Evolutionary conservation across 2,797 vertebrate species (phyloP), one percentile per base, ranked within the genome.

Genomic region (Phoebastria nigripes): DNA sequence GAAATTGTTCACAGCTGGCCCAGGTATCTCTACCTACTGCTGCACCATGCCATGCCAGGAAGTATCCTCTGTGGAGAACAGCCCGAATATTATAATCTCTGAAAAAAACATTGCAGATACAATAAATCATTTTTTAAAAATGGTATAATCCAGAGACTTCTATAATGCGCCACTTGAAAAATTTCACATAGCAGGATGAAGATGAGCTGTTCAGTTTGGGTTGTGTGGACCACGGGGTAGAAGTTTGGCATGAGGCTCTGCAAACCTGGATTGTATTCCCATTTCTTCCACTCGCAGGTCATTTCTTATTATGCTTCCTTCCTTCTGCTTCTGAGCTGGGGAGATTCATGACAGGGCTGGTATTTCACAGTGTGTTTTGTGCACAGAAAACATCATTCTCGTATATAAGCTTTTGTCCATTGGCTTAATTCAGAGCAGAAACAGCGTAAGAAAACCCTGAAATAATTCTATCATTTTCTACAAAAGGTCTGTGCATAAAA

Each of bases 161-260:
- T 10, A 4, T 31, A 72, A 69, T 4, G 4, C 0, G 0, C 33
- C 11, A 3, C 25, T 61, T 44, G 49, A 84, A 91, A 55, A 26
- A 41, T 44, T 76, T 91, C 58, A 49, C 4, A 2, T 7, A 12
- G 42, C 16, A 82, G 46, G 29, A 67, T 61, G 51, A 83, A 84
- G 67, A n/a, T 25, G 28, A 66, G 20, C 24, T 44, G 78, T 56
- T 91, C 29, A 22, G 39, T 61, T 59, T 46, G 33, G 28, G n/a
- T 42, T 63, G 19, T 63, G 44, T 24, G 35, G 42, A 72, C 35
- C 19, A 78, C 12, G 7, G 20, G 8, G 14, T 11, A 55, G 46
- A 69, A 70, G 44, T 54, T 15, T 77, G 42, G 14, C 16, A 24
- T 29, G 20, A 71, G 24, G 20, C 33, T 81, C 41, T 20, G 13